Evolutionary conservation across 2,888 invertebrate genomes (phyloP), one percentile per base, ranked within the genome.

Genomic region (Blastobasis lacticolella): DNA sequence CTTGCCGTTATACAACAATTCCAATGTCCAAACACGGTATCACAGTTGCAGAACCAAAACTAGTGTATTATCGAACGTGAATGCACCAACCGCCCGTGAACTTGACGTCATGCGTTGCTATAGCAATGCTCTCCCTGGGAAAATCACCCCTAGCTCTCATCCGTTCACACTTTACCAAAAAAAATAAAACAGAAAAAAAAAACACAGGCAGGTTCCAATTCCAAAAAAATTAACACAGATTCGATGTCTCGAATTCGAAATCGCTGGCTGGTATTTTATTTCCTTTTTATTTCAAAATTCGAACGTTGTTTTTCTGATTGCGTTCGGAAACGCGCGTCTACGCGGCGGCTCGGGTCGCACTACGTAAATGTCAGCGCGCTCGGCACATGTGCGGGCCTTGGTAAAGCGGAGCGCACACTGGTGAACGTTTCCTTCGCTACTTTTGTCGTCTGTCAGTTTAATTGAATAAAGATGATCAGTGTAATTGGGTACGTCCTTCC

Each of bases 51-150:
- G 60, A 60, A 55, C 58, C 53, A 63, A 64, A 60, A 63, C 63
- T 64, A 58, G 51, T 49, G 51, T 47, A 78, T 81, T 85, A 86
- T 84, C 71, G 85, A 87, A 76, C 85, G 78, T 78, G 77, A 78
- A 82, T 87, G 86, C 87, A 88, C 82, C 78, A 83, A 73, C 71
- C 81, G 83, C 74, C 85, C 85, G 69, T 87, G 87, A 87, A 87
- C 87, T 87, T 88, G 85, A 79, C 81, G 86, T 79, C 78, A 79
- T 74, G 61, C 71, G 78, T 82, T 82, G 79, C 83, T 83, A 81
- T 81, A 83, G 82, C 73, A 78, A 80, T 79, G 62, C 74, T 78
- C 69, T 58, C 74, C 76, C 75, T 69, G 80, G 73, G 71, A 73
- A 75, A 73, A 67, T 72, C 65, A 66, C 69, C 71, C 69, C 67